A percentile compares a stretch with the other conserved stretches of the same genome.
Evolutionary conservation across 2,888 invertebrate species (phyloP).

Genomic region (Sinelater perroti): DNA sequence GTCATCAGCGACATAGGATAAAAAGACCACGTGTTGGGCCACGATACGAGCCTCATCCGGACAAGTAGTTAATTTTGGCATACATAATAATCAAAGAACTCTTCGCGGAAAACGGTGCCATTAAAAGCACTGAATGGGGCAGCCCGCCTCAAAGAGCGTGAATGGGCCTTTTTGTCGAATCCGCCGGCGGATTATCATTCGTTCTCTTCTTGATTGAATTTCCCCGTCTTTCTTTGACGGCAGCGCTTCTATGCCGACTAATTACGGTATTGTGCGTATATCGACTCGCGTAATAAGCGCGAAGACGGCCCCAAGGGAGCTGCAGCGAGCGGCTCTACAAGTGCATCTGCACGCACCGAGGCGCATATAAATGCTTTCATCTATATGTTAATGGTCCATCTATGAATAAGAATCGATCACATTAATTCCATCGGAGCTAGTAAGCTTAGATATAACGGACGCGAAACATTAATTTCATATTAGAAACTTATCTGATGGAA

Average conservation of each 20-base stretch:
- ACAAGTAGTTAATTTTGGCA: too few species aligned
- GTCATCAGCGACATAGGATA: neutral
- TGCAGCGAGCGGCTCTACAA: neutral
- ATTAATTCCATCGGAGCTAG: slow-evolving; percentile 5
- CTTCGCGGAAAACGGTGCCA: too few species aligned
- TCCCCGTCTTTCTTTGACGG: too few species aligned
- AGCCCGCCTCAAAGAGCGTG: slow-evolving; percentile 1
- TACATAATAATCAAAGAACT: too few species aligned
- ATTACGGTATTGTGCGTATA: too few species aligned
- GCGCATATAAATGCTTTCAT: slow-evolving; percentile 24
- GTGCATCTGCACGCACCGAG: neutral
- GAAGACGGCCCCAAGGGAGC: neutral
- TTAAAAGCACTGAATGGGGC: too few species aligned
- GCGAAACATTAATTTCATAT: slow-evolving; percentile 1
- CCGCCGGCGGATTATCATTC: slow-evolving; percentile 10
- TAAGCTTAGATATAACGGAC: neutral
- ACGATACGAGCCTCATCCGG: too few species aligned
- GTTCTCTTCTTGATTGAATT: neutral
- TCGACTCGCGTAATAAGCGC: too few species aligned
- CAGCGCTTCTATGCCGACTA: too few species aligned
- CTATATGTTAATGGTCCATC: slow-evolving; percentile 22
- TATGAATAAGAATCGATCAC: slow-evolving; percentile 16
- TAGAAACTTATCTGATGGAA: slow-evolving; percentile 2
- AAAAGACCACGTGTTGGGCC: too few species aligned
- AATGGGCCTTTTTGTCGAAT: slow-evolving; percentile 9